A percentile compares a stretch with the other conserved stretches of the same genome.
Evolutionary conservation across 1,140 invertebrate genomes (phyloP).

Genomic region (Cherax destructor): DNA sequence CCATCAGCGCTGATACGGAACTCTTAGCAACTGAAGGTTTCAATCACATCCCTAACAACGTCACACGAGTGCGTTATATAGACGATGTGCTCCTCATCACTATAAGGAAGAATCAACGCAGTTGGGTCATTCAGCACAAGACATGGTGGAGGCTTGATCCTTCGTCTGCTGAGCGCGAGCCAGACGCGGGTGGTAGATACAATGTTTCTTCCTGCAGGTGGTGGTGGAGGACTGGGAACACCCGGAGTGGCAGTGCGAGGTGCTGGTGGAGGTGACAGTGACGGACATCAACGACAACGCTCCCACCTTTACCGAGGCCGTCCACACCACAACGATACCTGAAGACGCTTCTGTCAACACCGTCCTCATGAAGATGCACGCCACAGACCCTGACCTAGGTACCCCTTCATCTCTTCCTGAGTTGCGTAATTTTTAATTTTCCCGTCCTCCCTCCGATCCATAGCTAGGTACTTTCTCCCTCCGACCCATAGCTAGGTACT

Average conservation of each 20-base stretch:
- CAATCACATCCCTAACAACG: too few species aligned
- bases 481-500: too few species aligned
- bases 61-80: too few species aligned
- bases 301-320: conserved; percentile 84
- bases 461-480: neutral
- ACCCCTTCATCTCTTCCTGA: neutral
- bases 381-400: conserved; percentile 69
- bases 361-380: conserved; percentile 67
- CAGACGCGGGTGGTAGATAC: neutral
- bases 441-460: too few species aligned
- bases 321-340: conserved; percentile 85
- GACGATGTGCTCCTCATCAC: too few species aligned
- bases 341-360: conserved; percentile 70
- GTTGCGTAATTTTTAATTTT: neutral
- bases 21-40: too few species aligned
- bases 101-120: too few species aligned
- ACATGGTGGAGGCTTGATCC: too few species aligned
- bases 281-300: conserved; percentile 93
- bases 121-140: too few species aligned
- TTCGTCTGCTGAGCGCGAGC: too few species aligned
- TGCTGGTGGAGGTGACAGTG: conserved; percentile 87
- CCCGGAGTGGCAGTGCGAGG: conserved; percentile 84
- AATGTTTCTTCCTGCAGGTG: conserved; percentile 78
- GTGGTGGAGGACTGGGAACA: conserved; percentile 87
- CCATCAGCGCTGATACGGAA: too few species aligned